These are phyloP conservation scores for Serranus cabrilla DNA, from an alignment of 2,797 vertebrate genomes.

Conservation along the genomic window DNA sequence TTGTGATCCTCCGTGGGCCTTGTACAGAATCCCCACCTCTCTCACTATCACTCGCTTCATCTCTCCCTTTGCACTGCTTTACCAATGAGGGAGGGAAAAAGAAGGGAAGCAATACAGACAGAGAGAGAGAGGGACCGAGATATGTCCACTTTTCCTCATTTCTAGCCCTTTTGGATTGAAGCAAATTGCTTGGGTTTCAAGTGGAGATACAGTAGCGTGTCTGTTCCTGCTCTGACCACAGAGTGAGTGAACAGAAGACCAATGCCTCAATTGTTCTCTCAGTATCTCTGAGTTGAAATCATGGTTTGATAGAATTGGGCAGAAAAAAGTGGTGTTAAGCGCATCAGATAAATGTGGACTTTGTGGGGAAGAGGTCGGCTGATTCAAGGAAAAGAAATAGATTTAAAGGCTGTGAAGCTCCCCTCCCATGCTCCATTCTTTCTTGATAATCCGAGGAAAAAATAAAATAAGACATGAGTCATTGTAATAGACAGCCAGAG, in stretches of 20 bases:
- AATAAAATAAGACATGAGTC: conserved; percentile 74
- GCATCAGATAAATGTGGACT: conserved; percentile 59
- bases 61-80: conserved; percentile 64
- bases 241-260: conserved; percentile 43
- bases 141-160: conserved; percentile 42
- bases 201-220: conserved; percentile 47
- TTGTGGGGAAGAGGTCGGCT: conserved; percentile 47
- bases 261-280: conserved; percentile 39
- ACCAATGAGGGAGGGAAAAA: conserved; percentile 49
- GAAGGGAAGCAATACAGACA: conserved; percentile 5
- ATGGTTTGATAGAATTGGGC: conserved; percentile 50
- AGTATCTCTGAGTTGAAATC: conserved; percentile 64
- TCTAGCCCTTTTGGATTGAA: conserved; percentile 49
- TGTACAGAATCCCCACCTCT: conserved; percentile 65
- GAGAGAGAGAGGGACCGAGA: conserved; percentile 13
- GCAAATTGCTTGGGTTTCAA: conserved; percentile 64
- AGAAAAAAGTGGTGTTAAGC: conserved; percentile 44
- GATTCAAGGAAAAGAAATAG: conserved; percentile 65
- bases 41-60: conserved; percentile 72
- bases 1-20: conserved; percentile 70
- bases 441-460: conserved; percentile 72
- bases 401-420: conserved; percentile 58
- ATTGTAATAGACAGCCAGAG: conserved; percentile 73
- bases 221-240: conserved; percentile 53
- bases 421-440: conserved; percentile 50